phyloP scores from a whole-genome alignment of 2,797 vertebrate species.

The Chromobotia macracanthus region DNA sequence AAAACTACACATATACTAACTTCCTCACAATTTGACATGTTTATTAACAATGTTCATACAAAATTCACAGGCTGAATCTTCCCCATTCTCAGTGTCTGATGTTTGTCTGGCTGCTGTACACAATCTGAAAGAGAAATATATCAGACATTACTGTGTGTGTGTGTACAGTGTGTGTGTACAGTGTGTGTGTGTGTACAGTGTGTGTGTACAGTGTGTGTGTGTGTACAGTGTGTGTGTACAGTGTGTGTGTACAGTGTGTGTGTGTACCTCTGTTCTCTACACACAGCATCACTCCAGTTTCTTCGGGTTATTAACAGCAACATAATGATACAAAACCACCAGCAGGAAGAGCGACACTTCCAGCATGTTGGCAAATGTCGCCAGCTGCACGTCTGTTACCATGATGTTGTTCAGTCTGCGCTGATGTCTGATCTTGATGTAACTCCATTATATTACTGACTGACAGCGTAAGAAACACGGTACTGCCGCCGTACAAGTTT shows the following conservation, averaged over 20 bases:
- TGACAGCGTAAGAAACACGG: neutral
- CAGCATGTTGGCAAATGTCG: conserved; percentile 97
- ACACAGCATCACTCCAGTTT: conserved; percentile 81
- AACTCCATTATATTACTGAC: too few species aligned
- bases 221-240: too few species aligned
- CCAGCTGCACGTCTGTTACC: conserved; percentile 97
- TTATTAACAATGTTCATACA: conserved; percentile 67
- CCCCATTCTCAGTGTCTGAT: neutral
- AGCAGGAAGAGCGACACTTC: conserved; percentile 95
- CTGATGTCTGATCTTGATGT: too few species aligned
- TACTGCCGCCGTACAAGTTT: neutral
- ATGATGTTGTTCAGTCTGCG: conserved; percentile 81
- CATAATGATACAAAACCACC: conserved; percentile 95
- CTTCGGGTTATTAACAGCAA: conserved; percentile 98
- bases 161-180: too few species aligned
- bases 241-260: too few species aligned
- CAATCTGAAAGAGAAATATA: conserved; percentile 4
- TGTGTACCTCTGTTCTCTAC: neutral
- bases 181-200: too few species aligned
- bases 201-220: neutral
- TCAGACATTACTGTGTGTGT: neutral
- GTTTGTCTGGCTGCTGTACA: neutral
- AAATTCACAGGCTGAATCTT: conserved; percentile 65
- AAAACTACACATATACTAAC: neutral
- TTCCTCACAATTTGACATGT: conserved; percentile 15